These are phyloP conservation scores for Helleia helle DNA, from an alignment of 2,888 invertebrate species.

Conservation along the genomic window DNA sequence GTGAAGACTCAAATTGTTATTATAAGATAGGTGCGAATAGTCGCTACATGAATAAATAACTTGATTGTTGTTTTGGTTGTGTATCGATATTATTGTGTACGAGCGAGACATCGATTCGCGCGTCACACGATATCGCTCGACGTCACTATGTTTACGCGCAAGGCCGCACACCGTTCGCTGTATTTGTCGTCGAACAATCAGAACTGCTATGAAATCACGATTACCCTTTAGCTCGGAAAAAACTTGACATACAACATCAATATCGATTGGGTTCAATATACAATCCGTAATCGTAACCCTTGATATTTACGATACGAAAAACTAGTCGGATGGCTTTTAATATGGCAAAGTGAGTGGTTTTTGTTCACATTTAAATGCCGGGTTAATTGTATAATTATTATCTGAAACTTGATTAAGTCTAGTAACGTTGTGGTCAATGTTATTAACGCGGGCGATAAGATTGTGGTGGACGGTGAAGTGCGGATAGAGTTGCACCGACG, in stretches of 20 bases:
- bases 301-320: slow-evolving; percentile 20
- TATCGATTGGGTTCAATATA: slow-evolving; percentile 12
- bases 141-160: slow-evolving; percentile 49
- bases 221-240: slow-evolving; percentile 2
- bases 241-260: slow-evolving; percentile 3
- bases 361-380: slow-evolving; percentile 30
- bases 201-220: slow-evolving; percentile 5
- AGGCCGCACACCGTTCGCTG: slow-evolving; percentile 32
- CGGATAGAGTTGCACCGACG: background rate
- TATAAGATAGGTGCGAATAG: background rate
- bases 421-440: slow-evolving; percentile 17
- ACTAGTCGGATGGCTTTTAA: slow-evolving; percentile 15
- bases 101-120: slow-evolving; percentile 22
- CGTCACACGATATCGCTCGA: slow-evolving; percentile 49
- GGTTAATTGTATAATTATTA: slow-evolving; percentile 33
- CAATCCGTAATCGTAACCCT: slow-evolving; percentile 13
- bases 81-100: slow-evolving; percentile 17
- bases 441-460: slow-evolving; percentile 19
- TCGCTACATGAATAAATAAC: slow-evolving; percentile 11
- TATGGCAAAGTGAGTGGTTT: slow-evolving; percentile 14
- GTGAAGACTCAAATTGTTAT: too few relatives aligned
- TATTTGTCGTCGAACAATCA: slow-evolving; percentile 38
- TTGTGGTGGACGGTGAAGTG: background rate
- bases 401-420: slow-evolving; percentile 10
- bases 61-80: slow-evolving; percentile 6